A percentile compares a stretch with the other conserved stretches of the same genome.
Evolutionary conservation across 2,888 invertebrate genomes (phyloP).

Genomic region (Sarcophaga variegata): DNA sequence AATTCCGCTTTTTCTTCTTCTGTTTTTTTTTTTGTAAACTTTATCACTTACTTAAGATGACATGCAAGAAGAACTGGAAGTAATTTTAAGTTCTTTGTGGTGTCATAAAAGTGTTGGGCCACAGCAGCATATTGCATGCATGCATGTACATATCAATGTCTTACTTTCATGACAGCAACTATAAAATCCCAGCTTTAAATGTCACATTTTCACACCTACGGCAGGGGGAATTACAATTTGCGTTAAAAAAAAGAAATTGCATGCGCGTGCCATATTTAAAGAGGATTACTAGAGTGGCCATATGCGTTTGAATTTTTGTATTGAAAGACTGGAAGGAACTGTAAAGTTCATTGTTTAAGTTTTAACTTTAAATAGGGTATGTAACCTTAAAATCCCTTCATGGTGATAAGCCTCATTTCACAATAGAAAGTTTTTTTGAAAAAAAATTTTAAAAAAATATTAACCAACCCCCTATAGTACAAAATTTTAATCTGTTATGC

Average conservation of each 20-base stretch:
- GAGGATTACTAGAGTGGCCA: no score
- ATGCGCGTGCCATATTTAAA: no score
- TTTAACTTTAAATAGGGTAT: no score
- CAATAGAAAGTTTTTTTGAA: no score
- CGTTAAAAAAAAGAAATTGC: not conserved
- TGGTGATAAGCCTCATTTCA: no score
- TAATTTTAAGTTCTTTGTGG: not conserved
- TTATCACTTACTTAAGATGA: not conserved
- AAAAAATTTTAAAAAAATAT: no score
- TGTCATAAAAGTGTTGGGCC: not conserved
- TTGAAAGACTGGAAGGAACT: no score
- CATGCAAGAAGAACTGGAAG: not conserved
- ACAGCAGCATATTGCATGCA: not conserved
- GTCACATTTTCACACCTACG: not conserved
- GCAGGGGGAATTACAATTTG: not conserved
- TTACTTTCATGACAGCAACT: not conserved
- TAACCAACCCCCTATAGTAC: no score
- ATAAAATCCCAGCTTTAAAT: not conserved
- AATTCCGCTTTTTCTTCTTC: not conserved
- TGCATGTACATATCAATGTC: not conserved
- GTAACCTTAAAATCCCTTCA: no score
- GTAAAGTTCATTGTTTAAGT: no score
- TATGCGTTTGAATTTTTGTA: no score
- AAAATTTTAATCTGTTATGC: no score
- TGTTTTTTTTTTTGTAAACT: not conserved